Evolutionary conservation across 2,113 vertebrate species (phyloP), one percentile per base, ranked within the genome.

Genomic region (Bufo bufo): DNA sequence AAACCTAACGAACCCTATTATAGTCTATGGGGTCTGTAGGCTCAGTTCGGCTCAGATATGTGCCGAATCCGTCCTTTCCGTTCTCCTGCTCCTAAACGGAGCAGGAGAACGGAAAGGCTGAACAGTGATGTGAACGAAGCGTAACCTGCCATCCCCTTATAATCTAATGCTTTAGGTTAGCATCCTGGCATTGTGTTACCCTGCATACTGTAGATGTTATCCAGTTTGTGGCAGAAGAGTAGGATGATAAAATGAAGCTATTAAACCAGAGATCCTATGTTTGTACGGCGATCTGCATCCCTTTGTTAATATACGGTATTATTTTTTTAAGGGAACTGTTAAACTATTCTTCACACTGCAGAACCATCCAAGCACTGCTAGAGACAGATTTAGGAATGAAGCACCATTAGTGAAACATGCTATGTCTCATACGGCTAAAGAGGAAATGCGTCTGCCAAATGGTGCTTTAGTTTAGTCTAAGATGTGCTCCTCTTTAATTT

Each of bases 401-500:
- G 69, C 43, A 10, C 86, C 52, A 75, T 87, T 75, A 82, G 54
- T 3, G 16, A 87, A 33, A 54, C 79, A 75, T 82, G 65, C 69
- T 50, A 87, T 80, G 66, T 87, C 66, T 75, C 66, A 82, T 75
- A 87, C 54, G 75, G 69, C 69, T 50, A 61, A 19, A 14, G 54
- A 87, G 79, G 79, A 82, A 87, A 87, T 82, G 69, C 6, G 86
- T 87, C 86, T 87, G 86, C 86, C 86, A 87, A 87, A 82, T 87
- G 86, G 86, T 87, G 59, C 78, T 58, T 82, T 87, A 87, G 86
- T 87, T 87, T 87, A 82, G 86, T 87, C 86, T 87, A 82, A 75
- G 45, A 87, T 87, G 16, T 82, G 86, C n/a, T 82, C 69, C 52
- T 82, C 86, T 82, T 87, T 74, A 87, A 87, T 87, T 87, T 87